Base-by-base conservation (phyloP, 92 coral and sea anemone species). In the Nematostella vectensis region DNA sequence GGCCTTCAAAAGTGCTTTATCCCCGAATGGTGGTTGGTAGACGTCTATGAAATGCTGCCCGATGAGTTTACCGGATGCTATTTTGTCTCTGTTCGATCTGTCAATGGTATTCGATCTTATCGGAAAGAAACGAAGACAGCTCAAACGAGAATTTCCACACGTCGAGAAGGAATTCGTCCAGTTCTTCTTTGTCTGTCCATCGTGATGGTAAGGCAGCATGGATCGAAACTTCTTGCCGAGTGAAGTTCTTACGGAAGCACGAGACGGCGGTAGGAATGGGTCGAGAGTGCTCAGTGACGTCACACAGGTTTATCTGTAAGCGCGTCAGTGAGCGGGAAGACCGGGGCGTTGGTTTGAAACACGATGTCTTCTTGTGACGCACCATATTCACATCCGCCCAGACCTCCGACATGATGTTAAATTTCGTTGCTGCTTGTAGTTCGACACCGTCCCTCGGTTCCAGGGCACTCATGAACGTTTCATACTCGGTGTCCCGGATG, bases 241-340 rank as follows among this genome's bases (percentile, higher is more conserved):
- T 77, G 65, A 93, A 82, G 60, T 55, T 82, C 74, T 78, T 86
- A 36, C 70, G 80, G 48, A 93, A 93, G 15, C 60, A 55, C 20
- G 96, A 88, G 23, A 82, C 83, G 18, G 67, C 65, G 27, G 69
- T 50, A 21, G 43, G 0, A 39, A 51, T 38, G 2, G 95, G 88
- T 3, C 99, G 79, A 9, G 99, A 93, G 58, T 87, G 74, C 74
- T 93, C 99, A 15, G 73, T 82, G 10, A 86, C 78, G 40, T 83
- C 80, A 57, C 76, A 67, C 40, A 93, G 69, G 17, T 57, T 53
- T 50, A 79, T 59, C 13, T 54, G 47, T 16, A 80, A 75, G 18
- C 43, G 31, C 4, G 30, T 11, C 48, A 31, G 42, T 15, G 31
- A 18, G 12, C 21, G 50, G 4, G 21, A 15, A 15, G 19, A 50